These are phyloP conservation scores for Colossoma macropomum DNA, from an alignment of 2,113 vertebrate genomes.

Conservation along the genomic window DNA sequence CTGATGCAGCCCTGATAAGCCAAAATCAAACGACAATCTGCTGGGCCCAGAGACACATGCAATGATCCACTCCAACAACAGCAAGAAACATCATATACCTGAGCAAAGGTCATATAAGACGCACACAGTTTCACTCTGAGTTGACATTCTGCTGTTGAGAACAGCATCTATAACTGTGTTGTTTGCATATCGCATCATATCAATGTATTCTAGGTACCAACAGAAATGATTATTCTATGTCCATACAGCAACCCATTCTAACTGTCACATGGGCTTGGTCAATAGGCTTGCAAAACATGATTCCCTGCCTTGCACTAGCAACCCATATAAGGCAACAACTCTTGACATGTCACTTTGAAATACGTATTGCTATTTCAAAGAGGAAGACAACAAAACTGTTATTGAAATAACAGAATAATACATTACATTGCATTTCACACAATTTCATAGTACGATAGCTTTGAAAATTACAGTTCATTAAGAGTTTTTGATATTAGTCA, in stretches of 20 bases:
- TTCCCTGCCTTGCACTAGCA: constrained; percentile 72
- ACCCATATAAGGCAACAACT: constrained; percentile 80
- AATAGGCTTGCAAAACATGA: constrained; percentile 74
- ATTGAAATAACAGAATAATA: not conserved
- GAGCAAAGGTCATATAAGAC: constrained; percentile 20
- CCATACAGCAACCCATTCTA: constrained; percentile 62
- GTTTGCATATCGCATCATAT: not conserved
- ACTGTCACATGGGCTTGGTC: constrained; percentile 74
- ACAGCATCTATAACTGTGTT: not conserved
- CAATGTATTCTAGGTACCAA: constrained; percentile 23
- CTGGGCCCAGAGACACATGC: constrained; percentile 22
- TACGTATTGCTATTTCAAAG: not conserved
- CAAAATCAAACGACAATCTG: constrained; percentile 46
- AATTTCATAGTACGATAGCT: not conserved
- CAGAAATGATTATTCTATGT: constrained; percentile 60
- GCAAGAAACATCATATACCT: not conserved
- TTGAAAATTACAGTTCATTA: not conserved
- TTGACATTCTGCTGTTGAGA: not conserved
- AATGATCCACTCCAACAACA: constrained; percentile 13
- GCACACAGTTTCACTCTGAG: not conserved
- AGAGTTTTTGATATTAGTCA: not conserved
- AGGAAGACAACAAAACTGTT: not conserved
- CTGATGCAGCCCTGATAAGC: constrained; percentile 56
- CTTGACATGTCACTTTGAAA: constrained; percentile 54
- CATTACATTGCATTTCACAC: not conserved